A percentile compares a stretch with the other conserved stretches of the same genome.
phyloP scores from a whole-genome alignment of 2,113 vertebrate genomes.

The Anhinga rufa region DNA sequence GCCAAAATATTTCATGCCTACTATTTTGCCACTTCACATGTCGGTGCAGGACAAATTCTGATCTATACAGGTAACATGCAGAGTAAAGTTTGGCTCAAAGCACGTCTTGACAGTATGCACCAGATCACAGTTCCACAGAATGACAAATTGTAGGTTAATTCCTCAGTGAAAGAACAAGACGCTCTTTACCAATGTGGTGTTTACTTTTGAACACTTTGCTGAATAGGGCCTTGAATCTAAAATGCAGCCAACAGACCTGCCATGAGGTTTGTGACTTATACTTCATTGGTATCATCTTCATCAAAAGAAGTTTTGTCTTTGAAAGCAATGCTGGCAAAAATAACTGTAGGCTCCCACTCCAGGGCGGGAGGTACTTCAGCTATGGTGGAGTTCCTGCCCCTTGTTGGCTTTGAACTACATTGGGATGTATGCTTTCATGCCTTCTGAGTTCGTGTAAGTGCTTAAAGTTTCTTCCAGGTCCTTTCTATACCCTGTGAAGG shows the following conservation, averaged over 20 bases:
- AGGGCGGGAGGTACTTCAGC: not conserved
- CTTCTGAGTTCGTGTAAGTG: not conserved
- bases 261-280: not conserved
- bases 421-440: not conserved
- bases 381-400: not conserved
- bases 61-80: not conserved
- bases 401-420: not conserved
- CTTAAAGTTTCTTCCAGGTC: not conserved
- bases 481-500: not conserved
- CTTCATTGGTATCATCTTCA: fast-evolving
- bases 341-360: not conserved
- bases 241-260: not conserved
- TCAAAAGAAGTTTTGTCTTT: not conserved
- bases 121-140: not conserved
- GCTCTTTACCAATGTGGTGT: not conserved
- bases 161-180: not conserved
- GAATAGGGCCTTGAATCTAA: not conserved
- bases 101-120: not conserved
- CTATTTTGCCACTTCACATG: not conserved
- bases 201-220: not conserved
- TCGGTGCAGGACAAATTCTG: not conserved
- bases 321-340: not conserved
- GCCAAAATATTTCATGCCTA: not conserved
- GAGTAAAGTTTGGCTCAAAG: not conserved
- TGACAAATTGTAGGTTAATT: not conserved